Conservation (phyloP, 1,140 invertebrate genomes). For the Eubasilissa regina region DNA sequence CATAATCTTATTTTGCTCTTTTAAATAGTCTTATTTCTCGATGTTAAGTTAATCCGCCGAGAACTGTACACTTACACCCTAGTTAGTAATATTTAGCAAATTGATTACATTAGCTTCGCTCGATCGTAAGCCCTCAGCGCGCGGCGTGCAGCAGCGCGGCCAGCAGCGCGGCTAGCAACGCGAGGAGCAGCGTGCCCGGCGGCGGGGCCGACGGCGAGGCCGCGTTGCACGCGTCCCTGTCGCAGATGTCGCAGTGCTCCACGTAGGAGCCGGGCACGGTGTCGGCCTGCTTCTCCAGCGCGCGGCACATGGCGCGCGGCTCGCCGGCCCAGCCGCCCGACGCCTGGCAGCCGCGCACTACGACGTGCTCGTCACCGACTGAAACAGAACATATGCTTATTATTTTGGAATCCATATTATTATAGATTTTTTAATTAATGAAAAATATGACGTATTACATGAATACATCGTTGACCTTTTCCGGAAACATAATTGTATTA, state of each 20-base stretch:
- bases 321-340: slow-evolving; percentile 19
- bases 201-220: background rate
- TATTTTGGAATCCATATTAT: too few species aligned
- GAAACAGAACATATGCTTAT: slow-evolving; percentile 35
- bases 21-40: too few species aligned
- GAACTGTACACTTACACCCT: too few species aligned
- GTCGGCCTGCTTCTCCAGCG: slow-evolving; percentile 45
- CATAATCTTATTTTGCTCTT: too few species aligned
- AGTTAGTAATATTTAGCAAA: too few species aligned
- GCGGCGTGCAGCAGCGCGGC: background rate
- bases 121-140: background rate
- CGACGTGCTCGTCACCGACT: slow-evolving; percentile 54
- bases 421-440: too few species aligned
- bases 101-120: background rate
- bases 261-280: slow-evolving; percentile 34
- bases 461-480: too few species aligned
- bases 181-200: background rate
- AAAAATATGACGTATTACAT: too few species aligned
- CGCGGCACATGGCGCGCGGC: slow-evolving; percentile 39
- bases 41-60: too few species aligned
- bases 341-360: slow-evolving; percentile 52
- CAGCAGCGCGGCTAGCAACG: slow-evolving; percentile 27
- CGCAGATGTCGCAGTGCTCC: slow-evolving; percentile 53
- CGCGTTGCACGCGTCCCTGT: slow-evolving; percentile 49
- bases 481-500: too few species aligned